phyloP scores from a whole-genome alignment of 2,797 vertebrate genomes.

The Ctenosaura bakeri region DNA sequence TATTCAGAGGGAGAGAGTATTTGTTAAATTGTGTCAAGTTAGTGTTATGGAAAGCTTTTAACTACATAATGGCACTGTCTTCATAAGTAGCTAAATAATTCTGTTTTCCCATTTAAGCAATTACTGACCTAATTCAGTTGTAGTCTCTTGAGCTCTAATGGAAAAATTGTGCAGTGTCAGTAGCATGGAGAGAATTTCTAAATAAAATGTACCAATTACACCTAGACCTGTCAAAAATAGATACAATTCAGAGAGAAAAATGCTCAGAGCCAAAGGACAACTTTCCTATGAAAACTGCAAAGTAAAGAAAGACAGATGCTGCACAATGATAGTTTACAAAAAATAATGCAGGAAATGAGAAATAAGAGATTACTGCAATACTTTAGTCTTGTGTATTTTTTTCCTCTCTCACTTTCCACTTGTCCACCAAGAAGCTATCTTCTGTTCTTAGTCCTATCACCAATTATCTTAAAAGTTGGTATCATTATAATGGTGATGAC shows the following conservation, averaged over 20 bases:
- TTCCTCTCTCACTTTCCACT: neutral
- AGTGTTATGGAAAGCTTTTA: neutral
- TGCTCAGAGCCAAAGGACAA: constrained; percentile 38
- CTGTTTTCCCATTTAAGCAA: constrained; percentile 54
- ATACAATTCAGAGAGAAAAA: constrained; percentile 48
- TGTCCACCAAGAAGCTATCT: neutral
- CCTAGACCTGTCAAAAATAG: constrained; percentile 55
- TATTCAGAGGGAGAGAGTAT: neutral
- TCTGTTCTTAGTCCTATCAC: neutral
- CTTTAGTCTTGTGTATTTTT: neutral
- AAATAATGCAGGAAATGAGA: neutral
- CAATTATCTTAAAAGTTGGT: neutral
- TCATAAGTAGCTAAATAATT: constrained; percentile 33
- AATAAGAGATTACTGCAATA: neutral
- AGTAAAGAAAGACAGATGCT: constrained; percentile 1
- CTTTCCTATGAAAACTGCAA: constrained; percentile 40
- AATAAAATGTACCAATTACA: constrained; percentile 30
- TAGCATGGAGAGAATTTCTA: constrained; percentile 40
- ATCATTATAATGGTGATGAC: neutral
- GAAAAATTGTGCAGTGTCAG: constrained; percentile 19
- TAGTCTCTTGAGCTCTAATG: constrained; percentile 10
- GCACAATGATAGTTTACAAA: neutral
- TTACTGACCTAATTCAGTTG: constrained; percentile 41
- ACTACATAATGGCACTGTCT: constrained; percentile 16
- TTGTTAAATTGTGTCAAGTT: constrained; percentile 51